phyloP scores from a whole-genome alignment of 2,113 vertebrate species.

The Accipiter cooperii region DNA sequence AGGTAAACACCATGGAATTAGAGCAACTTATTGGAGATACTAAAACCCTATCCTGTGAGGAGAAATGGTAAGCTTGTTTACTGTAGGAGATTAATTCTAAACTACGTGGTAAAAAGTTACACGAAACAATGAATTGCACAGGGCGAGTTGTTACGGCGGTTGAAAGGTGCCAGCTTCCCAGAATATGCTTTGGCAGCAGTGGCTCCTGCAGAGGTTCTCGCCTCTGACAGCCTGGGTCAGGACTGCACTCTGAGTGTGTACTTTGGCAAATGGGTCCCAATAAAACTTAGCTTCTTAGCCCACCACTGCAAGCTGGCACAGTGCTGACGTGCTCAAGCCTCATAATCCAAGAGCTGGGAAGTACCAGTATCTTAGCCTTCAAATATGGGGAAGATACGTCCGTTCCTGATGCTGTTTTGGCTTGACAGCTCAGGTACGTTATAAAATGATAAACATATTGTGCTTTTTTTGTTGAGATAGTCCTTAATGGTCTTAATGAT shows the following conservation, averaged over 20 bases:
- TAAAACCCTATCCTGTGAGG: neutral
- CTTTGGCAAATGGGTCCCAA: neutral
- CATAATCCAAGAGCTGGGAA: neutral
- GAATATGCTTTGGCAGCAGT: neutral
- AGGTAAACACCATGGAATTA: neutral
- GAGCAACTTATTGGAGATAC: neutral
- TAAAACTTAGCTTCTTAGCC: neutral
- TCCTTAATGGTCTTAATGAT: neutral
- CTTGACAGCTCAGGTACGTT: neutral
- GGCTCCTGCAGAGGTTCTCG: neutral
- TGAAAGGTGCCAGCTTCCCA: neutral
- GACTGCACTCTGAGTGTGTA: neutral
- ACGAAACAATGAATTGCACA: neutral
- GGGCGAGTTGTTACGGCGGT: rapidly evolving
- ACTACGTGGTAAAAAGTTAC: neutral
- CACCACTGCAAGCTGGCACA: no score
- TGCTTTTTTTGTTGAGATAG: neutral
- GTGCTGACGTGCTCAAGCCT: neutral
- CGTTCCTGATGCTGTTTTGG: neutral
- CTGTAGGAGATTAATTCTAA: neutral
- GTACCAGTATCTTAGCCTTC: neutral
- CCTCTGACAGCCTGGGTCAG: neutral
- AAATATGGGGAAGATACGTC: neutral
- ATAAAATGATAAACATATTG: neutral
- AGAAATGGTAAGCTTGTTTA: neutral